Evolutionary conservation across 1,140 invertebrate species (phyloP).

Genomic region (Epicauta chinensis): DNA sequence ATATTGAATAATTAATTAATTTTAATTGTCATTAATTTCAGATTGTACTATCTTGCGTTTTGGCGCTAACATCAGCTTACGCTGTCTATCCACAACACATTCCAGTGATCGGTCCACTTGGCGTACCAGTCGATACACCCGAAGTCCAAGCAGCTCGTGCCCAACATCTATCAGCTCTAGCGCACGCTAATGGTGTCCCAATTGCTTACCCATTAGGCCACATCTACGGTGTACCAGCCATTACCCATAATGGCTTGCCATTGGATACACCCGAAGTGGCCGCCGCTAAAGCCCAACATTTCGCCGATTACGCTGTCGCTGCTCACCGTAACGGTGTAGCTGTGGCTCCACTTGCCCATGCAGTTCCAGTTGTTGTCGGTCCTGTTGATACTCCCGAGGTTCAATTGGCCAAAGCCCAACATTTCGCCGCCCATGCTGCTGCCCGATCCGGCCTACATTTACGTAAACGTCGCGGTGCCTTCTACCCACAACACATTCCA

Average conservation of each 20-base stretch:
- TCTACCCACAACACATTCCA: slow-evolving; percentile 43
- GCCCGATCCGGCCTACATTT: slow-evolving; percentile 1
- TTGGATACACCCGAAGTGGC: slow-evolving; percentile 58
- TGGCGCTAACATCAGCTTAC: slow-evolving; percentile 29
- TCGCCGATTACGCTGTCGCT: slow-evolving; percentile 52
- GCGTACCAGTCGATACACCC: slow-evolving; percentile 46
- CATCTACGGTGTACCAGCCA: not conserved
- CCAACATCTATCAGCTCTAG: slow-evolving; percentile 50
- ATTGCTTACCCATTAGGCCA: slow-evolving; percentile 4
- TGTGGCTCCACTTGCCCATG: slow-evolving; percentile 32
- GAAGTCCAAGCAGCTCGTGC: slow-evolving; percentile 55
- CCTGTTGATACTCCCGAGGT: slow-evolving; percentile 46
- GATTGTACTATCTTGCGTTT: slow-evolving; percentile 32
- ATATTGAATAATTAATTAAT: not conserved
- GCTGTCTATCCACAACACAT: slow-evolving; percentile 23
- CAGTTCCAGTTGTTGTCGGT: slow-evolving; percentile 13
- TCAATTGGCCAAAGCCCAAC: slow-evolving; percentile 32
- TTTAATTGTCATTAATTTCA: slow-evolving; percentile 15
- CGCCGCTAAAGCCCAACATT: slow-evolving; percentile 55
- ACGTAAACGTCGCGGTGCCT: slow-evolving; percentile 29
- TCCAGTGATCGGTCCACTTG: slow-evolving; percentile 33
- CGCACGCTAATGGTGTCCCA: slow-evolving; percentile 40
- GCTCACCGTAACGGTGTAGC: slow-evolving; percentile 43
- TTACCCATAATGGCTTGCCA: slow-evolving; percentile 42
- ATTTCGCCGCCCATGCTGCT: slow-evolving; percentile 20